phyloP scores from a whole-genome alignment of 2,888 invertebrate genomes.

The Epinotia ramella region DNA sequence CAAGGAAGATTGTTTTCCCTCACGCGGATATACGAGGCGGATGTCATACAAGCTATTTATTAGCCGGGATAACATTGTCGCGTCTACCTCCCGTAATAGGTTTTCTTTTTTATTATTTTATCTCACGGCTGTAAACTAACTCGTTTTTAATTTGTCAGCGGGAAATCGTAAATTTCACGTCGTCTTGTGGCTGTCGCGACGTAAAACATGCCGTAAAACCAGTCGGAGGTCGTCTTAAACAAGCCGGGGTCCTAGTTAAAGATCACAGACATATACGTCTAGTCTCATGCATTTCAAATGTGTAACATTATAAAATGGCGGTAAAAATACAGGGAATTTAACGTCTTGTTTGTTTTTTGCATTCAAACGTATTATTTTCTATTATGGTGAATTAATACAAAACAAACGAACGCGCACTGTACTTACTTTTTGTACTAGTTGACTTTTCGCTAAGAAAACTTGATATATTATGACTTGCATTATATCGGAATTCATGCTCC shows the following conservation, averaged over 20 bases:
- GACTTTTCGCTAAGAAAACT: neutral
- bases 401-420: neutral
- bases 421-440: neutral
- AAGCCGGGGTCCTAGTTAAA: conserved; percentile 55
- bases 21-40: conserved; percentile 67
- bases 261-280: conserved; percentile 52
- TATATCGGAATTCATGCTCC: neutral
- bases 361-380: neutral
- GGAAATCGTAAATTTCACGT: conserved; percentile 75
- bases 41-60: conserved; percentile 80
- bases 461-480: too few species aligned
- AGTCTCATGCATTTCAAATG: conserved; percentile 55
- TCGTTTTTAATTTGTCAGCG: conserved; percentile 82
- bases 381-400: neutral
- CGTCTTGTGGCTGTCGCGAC: conserved; percentile 60
- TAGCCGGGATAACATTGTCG: conserved; percentile 81
- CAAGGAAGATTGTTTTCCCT: conserved; percentile 77
- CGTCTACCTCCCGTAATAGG: conserved; percentile 72
- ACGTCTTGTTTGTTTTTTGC: neutral
- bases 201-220: conserved; percentile 73
- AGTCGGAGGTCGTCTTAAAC: conserved; percentile 62
- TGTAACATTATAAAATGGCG: conserved; percentile 31
- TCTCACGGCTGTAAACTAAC: conserved; percentile 78
- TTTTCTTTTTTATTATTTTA: conserved; percentile 78
- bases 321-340: conserved; percentile 28